These are phyloP conservation scores for Heliconius erato DNA, from an alignment of 2,888 invertebrate genomes.

Conservation along the genomic window DNA sequence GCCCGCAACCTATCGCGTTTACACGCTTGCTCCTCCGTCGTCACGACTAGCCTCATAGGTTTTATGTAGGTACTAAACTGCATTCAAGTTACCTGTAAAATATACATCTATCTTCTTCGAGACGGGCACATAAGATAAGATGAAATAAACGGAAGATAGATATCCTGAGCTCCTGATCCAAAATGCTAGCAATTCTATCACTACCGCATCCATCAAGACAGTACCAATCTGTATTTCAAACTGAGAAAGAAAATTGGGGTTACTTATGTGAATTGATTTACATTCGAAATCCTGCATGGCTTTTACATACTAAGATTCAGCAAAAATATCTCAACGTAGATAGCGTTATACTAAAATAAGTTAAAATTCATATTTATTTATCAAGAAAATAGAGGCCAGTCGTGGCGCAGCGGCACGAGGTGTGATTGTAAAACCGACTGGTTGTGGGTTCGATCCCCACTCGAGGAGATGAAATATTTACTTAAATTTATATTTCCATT, in stretches of 20 bases:
- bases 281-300: background rate
- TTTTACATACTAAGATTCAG: background rate
- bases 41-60: too few relatives aligned
- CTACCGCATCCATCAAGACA: conserved; percentile 44
- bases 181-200: conserved; percentile 40
- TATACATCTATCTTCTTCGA: background rate
- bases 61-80: background rate
- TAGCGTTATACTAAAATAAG: background rate
- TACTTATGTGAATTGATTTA: conserved; percentile 30
- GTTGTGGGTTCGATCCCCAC: too few relatives aligned
- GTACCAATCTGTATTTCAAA: conserved; percentile 28
- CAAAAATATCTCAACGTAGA: background rate
- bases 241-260: conserved; percentile 34
- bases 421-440: too few relatives aligned
- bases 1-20: too few relatives aligned
- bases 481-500: too few relatives aligned
- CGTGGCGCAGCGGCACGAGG: too few relatives aligned
- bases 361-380: background rate
- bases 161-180: conserved; percentile 35
- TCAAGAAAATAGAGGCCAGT: too few relatives aligned
- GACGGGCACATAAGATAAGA: conserved; percentile 29
- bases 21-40: too few relatives aligned
- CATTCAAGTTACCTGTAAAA: background rate
- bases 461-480: too few relatives aligned
- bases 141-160: conserved; percentile 31